Evolutionary conservation across 2,888 invertebrate genomes (phyloP), one percentile per base, ranked within the genome.

Genomic region (Heliconius ismenius): DNA sequence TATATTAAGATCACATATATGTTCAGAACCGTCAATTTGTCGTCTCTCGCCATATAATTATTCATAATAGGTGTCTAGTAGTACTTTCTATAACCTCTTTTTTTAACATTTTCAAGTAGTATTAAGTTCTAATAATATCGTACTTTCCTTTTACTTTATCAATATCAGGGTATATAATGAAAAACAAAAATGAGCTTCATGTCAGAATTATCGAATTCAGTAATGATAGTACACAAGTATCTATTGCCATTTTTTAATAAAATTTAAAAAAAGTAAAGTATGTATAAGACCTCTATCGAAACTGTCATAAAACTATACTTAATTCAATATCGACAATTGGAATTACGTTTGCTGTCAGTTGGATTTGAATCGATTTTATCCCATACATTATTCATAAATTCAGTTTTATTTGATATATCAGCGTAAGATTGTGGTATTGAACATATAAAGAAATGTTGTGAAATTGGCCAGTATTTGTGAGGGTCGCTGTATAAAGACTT

Each of bases 391-490:
- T 24, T 54, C 24, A 36, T 24, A 74, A 10, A 67, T 21, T 65
- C 13, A 32, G 7, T n/a, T 54, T 32, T 13, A 32, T 15, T 32
- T 28, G n/a, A 70, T 54, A 69, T n/a, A 70, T 54, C 32, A 11
- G n/a, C n/a, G 13, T 63, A 28, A 13, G 58, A 65, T 67, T 39
- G 68, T 54, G 67, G 68, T 75, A 73, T 75, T 73, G 54, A 13
- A 54, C 6, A 24, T 15, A 18, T 24, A 9, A 26, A 43, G 67
- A 39, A 67, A 67, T 74, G 68, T 76, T 79, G 70, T 80, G 65
- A 58, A 82, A 87, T 89, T 88, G 89, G 89, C 88, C 89, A 90
- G 89, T 90, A 89, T 88, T 89, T 81, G 81, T 83, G 80, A 84
- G 85, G 83, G 85, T 83, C 85, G 83, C 81, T 24, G n/a, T n/a